Evolutionary conservation across 2,888 invertebrate genomes (phyloP).

Genomic region (Villa cingulata): DNA sequence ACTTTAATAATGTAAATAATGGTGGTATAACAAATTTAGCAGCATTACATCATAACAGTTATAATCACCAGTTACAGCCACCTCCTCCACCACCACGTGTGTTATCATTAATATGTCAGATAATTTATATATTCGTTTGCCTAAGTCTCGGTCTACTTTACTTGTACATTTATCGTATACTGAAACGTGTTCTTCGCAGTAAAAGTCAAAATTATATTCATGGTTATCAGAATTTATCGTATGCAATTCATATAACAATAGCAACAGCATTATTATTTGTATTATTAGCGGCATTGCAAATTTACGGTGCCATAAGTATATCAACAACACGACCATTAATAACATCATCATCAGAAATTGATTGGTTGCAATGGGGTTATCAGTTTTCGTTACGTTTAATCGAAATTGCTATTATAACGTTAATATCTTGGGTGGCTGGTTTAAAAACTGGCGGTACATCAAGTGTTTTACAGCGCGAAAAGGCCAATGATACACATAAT

Average conservation of each 20-base stretch:
- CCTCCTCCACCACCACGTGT: conserved; percentile 37
- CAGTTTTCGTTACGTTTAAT: conserved; percentile 72
- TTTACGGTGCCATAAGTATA: conserved; percentile 64
- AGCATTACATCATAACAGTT: conserved; percentile 14
- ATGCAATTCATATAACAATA: conserved; percentile 80
- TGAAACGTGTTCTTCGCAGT: conserved; percentile 58
- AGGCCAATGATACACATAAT: conserved; percentile 45
- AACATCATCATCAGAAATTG: conserved; percentile 43
- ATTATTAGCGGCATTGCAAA: conserved; percentile 66
- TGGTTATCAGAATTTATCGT: conserved; percentile 65
- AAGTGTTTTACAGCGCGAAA: conserved; percentile 53
- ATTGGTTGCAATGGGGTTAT: conserved; percentile 88
- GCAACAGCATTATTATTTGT: conserved; percentile 75
- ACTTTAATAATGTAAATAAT: conserved; percentile 17
- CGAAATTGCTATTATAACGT: conserved; percentile 75
- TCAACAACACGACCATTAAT: conserved; percentile 31
- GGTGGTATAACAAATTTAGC: conserved; percentile 24
- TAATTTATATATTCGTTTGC: conserved; percentile 74
- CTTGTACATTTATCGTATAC: conserved; percentile 66
- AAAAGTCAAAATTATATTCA: conserved; percentile 68
- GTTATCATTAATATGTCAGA: conserved; percentile 64
- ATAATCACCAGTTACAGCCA: conserved; percentile 17
- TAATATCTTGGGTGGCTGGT: conserved; percentile 78
- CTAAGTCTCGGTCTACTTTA: conserved; percentile 73
- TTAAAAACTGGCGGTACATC: conserved; percentile 39